Conservation (phyloP, 2,888 invertebrate genomes). For the Drosophila ezoana region DNA sequence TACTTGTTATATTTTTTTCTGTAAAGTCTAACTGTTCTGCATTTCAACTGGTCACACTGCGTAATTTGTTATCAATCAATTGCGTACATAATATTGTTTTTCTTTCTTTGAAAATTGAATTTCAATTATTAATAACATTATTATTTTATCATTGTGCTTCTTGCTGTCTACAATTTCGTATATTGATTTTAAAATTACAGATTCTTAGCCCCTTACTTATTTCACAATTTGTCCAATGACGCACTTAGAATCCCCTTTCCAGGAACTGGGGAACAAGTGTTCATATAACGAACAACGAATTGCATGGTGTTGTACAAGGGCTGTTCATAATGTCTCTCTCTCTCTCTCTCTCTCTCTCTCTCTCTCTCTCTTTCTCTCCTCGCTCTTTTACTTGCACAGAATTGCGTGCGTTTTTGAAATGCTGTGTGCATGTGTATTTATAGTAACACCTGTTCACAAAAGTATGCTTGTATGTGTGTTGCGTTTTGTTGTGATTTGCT, state of each 20-base stretch:
- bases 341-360: background rate
- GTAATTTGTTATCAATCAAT: slow-evolving; percentile 4
- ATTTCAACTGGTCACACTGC: background rate
- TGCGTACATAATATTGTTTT: background rate
- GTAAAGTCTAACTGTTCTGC: background rate
- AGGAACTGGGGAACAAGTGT: slow-evolving; percentile 18
- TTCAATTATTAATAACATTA: background rate
- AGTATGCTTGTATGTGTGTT: slow-evolving; percentile 28
- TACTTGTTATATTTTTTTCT: no score
- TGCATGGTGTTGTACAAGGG: slow-evolving; percentile 1
- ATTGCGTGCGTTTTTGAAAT: slow-evolving; percentile 47
- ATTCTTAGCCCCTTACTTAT: background rate
- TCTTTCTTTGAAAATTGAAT: no score
- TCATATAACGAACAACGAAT: slow-evolving; percentile 24
- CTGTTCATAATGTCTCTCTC: background rate
- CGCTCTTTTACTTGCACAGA: background rate
- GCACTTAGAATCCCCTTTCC: slow-evolving; percentile 15
- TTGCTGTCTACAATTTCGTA: no score
- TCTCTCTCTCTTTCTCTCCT: background rate
- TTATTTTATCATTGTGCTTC: background rate
- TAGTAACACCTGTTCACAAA: slow-evolving; percentile 66
- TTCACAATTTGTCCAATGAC: slow-evolving; percentile 23
- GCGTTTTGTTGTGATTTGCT: slow-evolving; percentile 52
- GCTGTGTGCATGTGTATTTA: slow-evolving; percentile 31
- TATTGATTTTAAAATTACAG: slow-evolving; percentile 19